Evolutionary conservation across 2,797 vertebrate species (phyloP), one percentile per base, ranked within the genome.

Genomic region (Uromys caudimaculatus): DNA sequence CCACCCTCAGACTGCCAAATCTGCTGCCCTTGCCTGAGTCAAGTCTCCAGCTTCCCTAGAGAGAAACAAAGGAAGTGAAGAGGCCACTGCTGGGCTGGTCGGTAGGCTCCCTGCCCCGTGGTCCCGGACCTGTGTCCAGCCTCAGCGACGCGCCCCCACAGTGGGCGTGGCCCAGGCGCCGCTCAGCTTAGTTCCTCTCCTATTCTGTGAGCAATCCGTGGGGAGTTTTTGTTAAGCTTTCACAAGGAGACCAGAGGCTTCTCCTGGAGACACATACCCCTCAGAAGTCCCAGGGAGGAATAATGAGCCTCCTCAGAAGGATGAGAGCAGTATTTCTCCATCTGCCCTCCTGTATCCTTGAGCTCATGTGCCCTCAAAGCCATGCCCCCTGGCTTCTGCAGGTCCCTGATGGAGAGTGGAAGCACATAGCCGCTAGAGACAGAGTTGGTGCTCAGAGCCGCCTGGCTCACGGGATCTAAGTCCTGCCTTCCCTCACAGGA

Each of bases 131-230:
- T 69, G 0, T 1, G 35, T 52, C 41, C 64, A 24, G 50, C 10
- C 60, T 35, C 6, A 0, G 2, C 3, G n/a, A 35, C 54, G 47
- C n/a, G 0, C 0, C 32, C 32, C 64, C 32, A 16, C 35, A 35
- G 8, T 5, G 52, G 56, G 35, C 29, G 47, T 75, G 24, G 23
- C 27, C 47, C 32, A 1, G n/a, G 44, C 62, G 24, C 7, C 0
- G 21, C 1, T 23, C 4, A 29, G 19, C 16, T 14, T 38, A 1
- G 56, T 17, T n/a, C 47, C 6, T 38, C 23, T 32, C 13, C 54
- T 23, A 21, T 54, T 67, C 84, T 79, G 17, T 89, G 69, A 89
- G 38, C 50, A 2, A 16, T n/a, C n/a, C 41, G 4, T 11, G 4
- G 24, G 24, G 50, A 13, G 11, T 35, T 32, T 52, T 38, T 54